Conservation (phyloP, 2,888 invertebrate genomes). For the Galerucella pusilla region DNA sequence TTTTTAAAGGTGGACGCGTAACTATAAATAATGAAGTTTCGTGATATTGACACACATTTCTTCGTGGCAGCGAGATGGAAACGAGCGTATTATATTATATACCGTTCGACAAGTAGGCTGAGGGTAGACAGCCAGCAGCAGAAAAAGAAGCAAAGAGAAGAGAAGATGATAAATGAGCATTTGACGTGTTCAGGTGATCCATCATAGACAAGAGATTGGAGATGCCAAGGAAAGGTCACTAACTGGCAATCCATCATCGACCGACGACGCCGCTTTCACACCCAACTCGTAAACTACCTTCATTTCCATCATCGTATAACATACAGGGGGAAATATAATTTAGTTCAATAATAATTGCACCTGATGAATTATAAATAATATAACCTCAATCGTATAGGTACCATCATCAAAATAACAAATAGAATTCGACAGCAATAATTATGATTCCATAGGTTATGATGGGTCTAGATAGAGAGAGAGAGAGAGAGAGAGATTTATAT, state of each 20-base stretch:
- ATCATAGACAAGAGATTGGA: slow-evolving; percentile 66
- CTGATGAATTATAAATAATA: not conserved
- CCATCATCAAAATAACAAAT: slow-evolving; percentile 20
- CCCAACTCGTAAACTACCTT: slow-evolving; percentile 51
- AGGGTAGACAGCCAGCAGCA: slow-evolving; percentile 2
- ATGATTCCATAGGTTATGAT: slow-evolving; percentile 49
- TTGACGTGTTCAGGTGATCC: slow-evolving; percentile 65
- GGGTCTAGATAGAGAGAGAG: not conserved
- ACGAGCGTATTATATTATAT: too few species aligned
- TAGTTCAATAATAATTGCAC: not conserved
- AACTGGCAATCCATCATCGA: slow-evolving; percentile 60
- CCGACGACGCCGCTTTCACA: slow-evolving; percentile 49
- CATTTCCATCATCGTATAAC: slow-evolving; percentile 45
- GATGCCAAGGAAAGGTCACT: slow-evolving; percentile 63
- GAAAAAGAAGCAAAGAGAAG: slow-evolving; percentile 49
- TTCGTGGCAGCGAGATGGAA: not conserved
- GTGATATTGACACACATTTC: slow-evolving; percentile 4
- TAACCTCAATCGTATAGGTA: not conserved
- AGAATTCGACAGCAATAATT: slow-evolving; percentile 36
- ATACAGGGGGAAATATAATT: slow-evolving; percentile 27
- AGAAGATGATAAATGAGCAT: slow-evolving; percentile 63
- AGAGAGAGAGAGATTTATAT: slow-evolving; percentile 44
- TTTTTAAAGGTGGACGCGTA: not conserved
- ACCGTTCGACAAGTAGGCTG: slow-evolving; percentile 40
- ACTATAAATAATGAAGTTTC: not conserved